Conservation (phyloP, 2,113 vertebrate genomes). For the Corythoichthys haematopterus region DNA sequence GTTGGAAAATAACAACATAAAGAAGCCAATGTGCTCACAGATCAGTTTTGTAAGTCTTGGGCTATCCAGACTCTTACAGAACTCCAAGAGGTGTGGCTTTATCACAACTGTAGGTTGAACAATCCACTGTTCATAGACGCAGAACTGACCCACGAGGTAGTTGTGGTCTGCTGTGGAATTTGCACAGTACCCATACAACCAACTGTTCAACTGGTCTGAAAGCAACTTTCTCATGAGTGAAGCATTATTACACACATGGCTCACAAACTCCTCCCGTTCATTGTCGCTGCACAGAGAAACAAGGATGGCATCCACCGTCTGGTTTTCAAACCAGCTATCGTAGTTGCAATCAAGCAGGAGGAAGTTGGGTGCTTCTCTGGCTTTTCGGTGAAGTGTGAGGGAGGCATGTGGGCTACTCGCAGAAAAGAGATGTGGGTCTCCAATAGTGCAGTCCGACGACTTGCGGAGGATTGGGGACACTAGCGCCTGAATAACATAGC, state of each 20-base stretch:
- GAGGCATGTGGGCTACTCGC: neutral
- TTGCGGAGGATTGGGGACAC: conserved; percentile 36
- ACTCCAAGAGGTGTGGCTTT: conserved; percentile 45
- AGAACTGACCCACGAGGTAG: conserved; percentile 60
- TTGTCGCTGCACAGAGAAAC: conserved; percentile 71
- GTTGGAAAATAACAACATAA: conserved; percentile 59
- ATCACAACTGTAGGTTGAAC: conserved; percentile 8
- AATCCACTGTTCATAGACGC: conserved; percentile 66
- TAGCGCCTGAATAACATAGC: conserved; percentile 42
- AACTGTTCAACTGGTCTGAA: conserved; percentile 54
- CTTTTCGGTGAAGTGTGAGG: conserved; percentile 7
- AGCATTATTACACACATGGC: conserved; percentile 60
- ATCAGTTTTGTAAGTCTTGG: conserved; percentile 50
- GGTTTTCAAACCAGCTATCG: conserved; percentile 50
- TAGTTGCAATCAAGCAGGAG: conserved; percentile 68
- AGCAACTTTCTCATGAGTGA: conserved; percentile 59
- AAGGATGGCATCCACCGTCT: conserved; percentile 44
- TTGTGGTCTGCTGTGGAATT: conserved; percentile 45
- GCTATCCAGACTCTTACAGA: conserved; percentile 67
- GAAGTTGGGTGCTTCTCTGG: conserved; percentile 56
- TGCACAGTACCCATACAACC: conserved; percentile 69
- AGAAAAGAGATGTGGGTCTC: neutral
- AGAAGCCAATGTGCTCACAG: conserved; percentile 63
- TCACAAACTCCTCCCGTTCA: conserved; percentile 55
- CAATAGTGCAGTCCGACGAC: conserved; percentile 36